These are phyloP conservation scores for Nannobrachium achirus DNA, from an alignment of 2,113 vertebrate species.

Conservation along the genomic window DNA sequence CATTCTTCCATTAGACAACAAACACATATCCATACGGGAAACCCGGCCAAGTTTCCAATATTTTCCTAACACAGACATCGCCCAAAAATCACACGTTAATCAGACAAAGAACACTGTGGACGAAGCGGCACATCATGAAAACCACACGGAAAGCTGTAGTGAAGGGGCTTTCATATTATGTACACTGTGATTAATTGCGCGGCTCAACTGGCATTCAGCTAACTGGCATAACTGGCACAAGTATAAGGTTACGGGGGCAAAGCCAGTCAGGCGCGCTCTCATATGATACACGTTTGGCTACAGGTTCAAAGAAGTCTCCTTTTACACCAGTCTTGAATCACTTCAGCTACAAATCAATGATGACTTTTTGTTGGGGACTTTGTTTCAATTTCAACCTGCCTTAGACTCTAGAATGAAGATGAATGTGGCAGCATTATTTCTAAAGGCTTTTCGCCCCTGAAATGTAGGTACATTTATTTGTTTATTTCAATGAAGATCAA, in stretches of 20 bases:
- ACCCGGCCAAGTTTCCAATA: conserved; percentile 45
- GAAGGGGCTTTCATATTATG: conserved; percentile 9
- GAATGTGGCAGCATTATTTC: too few relatives aligned
- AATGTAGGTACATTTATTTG: too few relatives aligned
- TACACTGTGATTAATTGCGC: conserved; percentile 26
- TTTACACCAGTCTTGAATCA: conserved; percentile 48
- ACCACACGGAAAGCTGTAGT: conserved; percentile 25
- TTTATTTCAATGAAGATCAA: too few relatives aligned
- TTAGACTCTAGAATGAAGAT: neutral
- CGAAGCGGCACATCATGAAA: conserved; percentile 15
- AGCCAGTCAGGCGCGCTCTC: conserved; percentile 41
- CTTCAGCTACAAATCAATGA: conserved; percentile 33
- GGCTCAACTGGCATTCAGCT: conserved; percentile 27
- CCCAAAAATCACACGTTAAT: conserved; percentile 20
- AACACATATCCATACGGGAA: conserved; percentile 41
- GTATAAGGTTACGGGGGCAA: conserved; percentile 50
- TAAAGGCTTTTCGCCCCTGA: too few relatives aligned
- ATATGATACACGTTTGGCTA: conserved; percentile 53
- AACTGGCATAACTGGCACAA: conserved; percentile 49
- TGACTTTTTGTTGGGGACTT: conserved; percentile 32
- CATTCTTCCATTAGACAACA: conserved; percentile 66
- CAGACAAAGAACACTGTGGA: neutral
- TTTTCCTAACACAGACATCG: conserved; percentile 10
- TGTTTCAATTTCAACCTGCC: conserved; percentile 8
- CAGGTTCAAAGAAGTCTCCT: conserved; percentile 48